Evolutionary conservation across 2,888 invertebrate species (phyloP), one percentile per base, ranked within the genome.

Genomic region (Luffia ferchaultella): DNA sequence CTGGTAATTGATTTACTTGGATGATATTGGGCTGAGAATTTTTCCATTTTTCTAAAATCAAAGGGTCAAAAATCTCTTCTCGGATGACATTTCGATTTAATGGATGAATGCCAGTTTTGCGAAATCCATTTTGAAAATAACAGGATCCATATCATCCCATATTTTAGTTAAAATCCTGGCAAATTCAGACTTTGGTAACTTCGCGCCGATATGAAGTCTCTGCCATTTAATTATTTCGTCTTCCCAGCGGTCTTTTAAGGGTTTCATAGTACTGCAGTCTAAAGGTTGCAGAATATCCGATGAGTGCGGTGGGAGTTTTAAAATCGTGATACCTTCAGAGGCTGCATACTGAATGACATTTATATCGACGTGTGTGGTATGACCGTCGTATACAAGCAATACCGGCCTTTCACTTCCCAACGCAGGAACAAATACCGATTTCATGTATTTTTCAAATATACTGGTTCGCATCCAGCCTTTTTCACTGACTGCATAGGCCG

Each of bases 401-500:
- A 51, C 48, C 18, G 53, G 54, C 16, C 54, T 46, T 46, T 49
- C 19, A 18, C 45, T 42, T 44, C 52, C 54, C 46, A 56, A 48
- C 18, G 53, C 42, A 48, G 52, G 52, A 18, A 54, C 20, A 30
- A 54, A 52, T 42, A 49, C 51, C 43, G 54, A 54, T 19, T 49
- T 47, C 45, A 56, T 51, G 48, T 55, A 56, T 45, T 54, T 48
- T 44, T 48, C 44, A 45, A 53, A 53, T 16, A 53, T 18, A 2
- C 40, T 52, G 16, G 55, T 51, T 52, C 62, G 57, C 62, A 62
- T 65, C 62, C 60, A 62, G 16, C 63, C 61, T 30, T 63, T 63
- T 42, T 50, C 43, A 16, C 58, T 60, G 41, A 61, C 62, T 9
- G 59, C 56, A 56, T 59, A 61, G 16, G 55, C 52, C 2, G 57